Conservation (phyloP, 2,888 invertebrate species). For the Bursaphelenchus okinawaensis region DNA sequence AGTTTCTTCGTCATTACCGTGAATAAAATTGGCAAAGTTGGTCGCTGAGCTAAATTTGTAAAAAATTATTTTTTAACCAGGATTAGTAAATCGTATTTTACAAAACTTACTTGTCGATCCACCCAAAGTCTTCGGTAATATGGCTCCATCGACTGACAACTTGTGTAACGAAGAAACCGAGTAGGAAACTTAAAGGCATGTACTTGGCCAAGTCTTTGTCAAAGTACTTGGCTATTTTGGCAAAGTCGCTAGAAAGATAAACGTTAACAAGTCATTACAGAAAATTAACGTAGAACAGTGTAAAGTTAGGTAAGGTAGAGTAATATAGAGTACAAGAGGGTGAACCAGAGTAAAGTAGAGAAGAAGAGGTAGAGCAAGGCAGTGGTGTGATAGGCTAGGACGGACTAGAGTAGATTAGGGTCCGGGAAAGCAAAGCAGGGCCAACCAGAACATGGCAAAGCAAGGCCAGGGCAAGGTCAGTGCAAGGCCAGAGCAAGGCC, state of each 20-base stretch:
- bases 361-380: too few relatives aligned
- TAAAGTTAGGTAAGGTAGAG: too few relatives aligned
- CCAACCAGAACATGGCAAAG: too few relatives aligned
- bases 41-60: slow-evolving; percentile 42
- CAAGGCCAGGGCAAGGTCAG: too few relatives aligned
- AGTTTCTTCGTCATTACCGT: slow-evolving; percentile 45
- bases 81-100: neutral
- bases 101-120: slow-evolving; percentile 45
- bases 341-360: too few relatives aligned
- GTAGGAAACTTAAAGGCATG: slow-evolving; percentile 45
- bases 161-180: slow-evolving; percentile 45
- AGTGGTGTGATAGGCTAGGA: too few relatives aligned
- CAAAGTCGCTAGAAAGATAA: slow-evolving; percentile 36
- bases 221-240: slow-evolving; percentile 36
- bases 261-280: neutral
- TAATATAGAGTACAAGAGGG: too few relatives aligned
- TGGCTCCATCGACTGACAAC: slow-evolving; percentile 41
- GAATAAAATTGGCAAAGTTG: slow-evolving; percentile 47
- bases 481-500: too few relatives aligned
- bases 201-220: slow-evolving; percentile 30
- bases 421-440: too few relatives aligned
- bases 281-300: too few relatives aligned
- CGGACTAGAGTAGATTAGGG: too few relatives aligned
- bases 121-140: slow-evolving; percentile 37
- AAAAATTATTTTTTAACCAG: neutral